Percentiles rank a stretch among this genome's conserved stretches.
Evolutionary conservation across 2,888 invertebrate genomes (phyloP).

Genomic region (Limnephilus lunatus): DNA sequence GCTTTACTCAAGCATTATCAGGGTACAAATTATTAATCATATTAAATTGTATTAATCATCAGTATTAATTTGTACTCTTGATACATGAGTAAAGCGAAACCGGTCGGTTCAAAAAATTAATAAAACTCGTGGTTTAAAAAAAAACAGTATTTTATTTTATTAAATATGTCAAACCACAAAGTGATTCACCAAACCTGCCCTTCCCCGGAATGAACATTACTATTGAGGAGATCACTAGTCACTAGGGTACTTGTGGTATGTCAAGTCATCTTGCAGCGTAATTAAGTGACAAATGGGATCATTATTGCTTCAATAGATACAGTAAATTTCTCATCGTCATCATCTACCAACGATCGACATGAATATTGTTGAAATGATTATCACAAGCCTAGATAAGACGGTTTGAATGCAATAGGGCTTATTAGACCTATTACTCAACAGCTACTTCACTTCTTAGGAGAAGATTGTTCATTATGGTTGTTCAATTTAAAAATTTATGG

Average conservation of each 20-base stretch:
- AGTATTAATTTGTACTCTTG: no score
- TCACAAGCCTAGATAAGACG: not conserved
- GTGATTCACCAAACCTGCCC: not conserved
- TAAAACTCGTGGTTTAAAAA: no score
- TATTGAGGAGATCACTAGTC: not conserved
- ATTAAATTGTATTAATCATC: no score
- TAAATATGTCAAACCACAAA: no score
- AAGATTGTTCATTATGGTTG: not conserved
- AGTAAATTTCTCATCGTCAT: not conserved
- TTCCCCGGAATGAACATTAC: not conserved
- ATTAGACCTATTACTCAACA: not conserved
- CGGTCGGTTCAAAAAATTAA: no score
- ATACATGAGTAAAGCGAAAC: no score
- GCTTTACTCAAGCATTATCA: no score
- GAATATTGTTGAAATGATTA: not conserved
- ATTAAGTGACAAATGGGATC: constrained; percentile 8
- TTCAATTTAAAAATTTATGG: no score
- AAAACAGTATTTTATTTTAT: no score
- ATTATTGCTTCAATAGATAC: constrained; percentile 19
- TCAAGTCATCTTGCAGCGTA: not conserved
- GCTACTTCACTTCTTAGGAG: not conserved
- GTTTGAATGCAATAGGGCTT: not conserved
- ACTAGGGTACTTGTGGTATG: not conserved
- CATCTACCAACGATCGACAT: not conserved
- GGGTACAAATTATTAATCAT: no score